These are phyloP conservation scores for Cyprinus carpio DNA, from an alignment of 2,113 vertebrate genomes.

Conservation along the genomic window DNA sequence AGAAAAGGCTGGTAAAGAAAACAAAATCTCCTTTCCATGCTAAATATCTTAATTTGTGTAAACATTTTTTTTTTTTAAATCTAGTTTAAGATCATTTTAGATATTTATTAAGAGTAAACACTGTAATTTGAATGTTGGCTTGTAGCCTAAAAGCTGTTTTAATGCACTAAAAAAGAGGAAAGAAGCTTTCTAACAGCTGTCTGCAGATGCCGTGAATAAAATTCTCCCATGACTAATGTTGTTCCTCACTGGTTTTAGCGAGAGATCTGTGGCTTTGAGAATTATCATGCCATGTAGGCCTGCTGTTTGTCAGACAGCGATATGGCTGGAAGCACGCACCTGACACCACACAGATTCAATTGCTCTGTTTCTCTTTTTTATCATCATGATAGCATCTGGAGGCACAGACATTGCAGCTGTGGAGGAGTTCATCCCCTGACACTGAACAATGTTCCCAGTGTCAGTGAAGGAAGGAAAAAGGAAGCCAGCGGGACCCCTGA, in stretches of 20 bases:
- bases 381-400: neutral
- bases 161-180: neutral
- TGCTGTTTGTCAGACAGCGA: slow-evolving; percentile 17
- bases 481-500: neutral
- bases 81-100: neutral
- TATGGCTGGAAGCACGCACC: neutral
- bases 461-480: slow-evolving; percentile 6
- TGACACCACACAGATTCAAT: neutral
- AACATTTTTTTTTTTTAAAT: neutral
- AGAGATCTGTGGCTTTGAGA: neutral
- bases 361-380: neutral
- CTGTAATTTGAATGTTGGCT: neutral
- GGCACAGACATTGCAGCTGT: slow-evolving; percentile 9
- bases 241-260: neutral
- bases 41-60: neutral
- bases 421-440: slow-evolving; percentile 16
- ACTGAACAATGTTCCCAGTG: slow-evolving; percentile 16
- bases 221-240: slow-evolving; percentile 29
- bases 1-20: neutral
- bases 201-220: neutral
- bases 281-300: neutral
- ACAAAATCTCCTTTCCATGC: neutral
- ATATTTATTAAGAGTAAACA: neutral
- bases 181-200: slow-evolving; percentile 26
- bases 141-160: neutral